A percentile compares a stretch with the other conserved stretches of the same genome.
phyloP scores from a whole-genome alignment of 2,888 invertebrate genomes.

The Endomychus coccineus region DNA sequence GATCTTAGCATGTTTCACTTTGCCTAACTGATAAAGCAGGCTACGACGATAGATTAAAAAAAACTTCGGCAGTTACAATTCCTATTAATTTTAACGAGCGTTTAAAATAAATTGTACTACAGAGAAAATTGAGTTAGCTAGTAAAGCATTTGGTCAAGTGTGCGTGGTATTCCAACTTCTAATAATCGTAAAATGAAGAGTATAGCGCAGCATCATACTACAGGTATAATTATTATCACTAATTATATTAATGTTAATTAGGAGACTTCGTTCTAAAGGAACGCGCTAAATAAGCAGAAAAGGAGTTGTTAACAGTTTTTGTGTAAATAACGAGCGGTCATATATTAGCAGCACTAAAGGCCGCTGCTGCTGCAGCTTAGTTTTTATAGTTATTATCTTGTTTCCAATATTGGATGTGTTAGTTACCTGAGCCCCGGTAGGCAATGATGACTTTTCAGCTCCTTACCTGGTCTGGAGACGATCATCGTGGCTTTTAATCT shows the following conservation, averaged over 20 bases:
- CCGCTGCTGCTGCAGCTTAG: too few relatives aligned
- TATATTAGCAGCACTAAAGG: constrained; percentile 34
- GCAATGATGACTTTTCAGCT: too few relatives aligned
- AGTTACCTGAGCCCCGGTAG: constrained; percentile 33
- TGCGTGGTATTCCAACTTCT: neutral
- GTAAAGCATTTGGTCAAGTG: too few relatives aligned
- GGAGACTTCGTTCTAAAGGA: constrained; percentile 21
- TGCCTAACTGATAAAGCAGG: too few relatives aligned
- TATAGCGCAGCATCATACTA: constrained; percentile 1
- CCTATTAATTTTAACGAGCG: too few relatives aligned
- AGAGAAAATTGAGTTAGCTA: too few relatives aligned
- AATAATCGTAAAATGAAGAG: constrained; percentile 4
- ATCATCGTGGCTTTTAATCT: too few relatives aligned
- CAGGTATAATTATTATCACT: constrained; percentile 17
- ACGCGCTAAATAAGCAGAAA: constrained; percentile 32
- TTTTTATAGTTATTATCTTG: constrained; percentile 39
- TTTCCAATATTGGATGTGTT: constrained; percentile 38
- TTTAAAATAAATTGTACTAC: too few relatives aligned
- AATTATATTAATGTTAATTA: constrained; percentile 26
- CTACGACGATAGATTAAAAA: too few relatives aligned
- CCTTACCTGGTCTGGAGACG: constrained; percentile 24
- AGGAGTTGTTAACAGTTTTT: constrained; percentile 33
- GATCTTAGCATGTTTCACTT: too few relatives aligned
- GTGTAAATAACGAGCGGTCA: constrained; percentile 32
- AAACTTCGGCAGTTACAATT: too few relatives aligned